These are phyloP conservation scores for Cliona cf. orientalis DNA, from an alignment of 37 sponge, comb jelly and placozoan species.

Conservation along the genomic window DNA sequence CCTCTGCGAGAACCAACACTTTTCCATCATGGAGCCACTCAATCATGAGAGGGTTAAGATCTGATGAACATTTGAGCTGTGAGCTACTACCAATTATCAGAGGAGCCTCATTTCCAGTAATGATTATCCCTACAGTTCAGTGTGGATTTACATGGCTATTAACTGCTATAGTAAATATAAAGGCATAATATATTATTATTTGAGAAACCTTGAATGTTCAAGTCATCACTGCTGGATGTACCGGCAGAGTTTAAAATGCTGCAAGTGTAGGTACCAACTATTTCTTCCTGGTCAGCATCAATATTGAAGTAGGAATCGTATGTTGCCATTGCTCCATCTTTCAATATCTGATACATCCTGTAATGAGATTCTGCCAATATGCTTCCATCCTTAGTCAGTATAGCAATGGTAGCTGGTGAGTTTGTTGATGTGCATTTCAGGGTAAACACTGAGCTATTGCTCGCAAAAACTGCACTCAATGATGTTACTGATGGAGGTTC, in stretches of 20 bases:
- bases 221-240: neutral
- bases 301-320: neutral
- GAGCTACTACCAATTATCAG: neutral
- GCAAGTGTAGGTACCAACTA: conserved; percentile 14
- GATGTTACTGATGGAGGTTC: too few species aligned
- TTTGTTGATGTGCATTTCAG: conserved; percentile 13
- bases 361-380: neutral
- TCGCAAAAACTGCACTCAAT: too few species aligned
- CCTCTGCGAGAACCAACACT: too few species aligned
- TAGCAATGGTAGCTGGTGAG: conserved; percentile 20
- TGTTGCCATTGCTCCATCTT: conserved; percentile 8
- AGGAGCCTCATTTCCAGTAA: conserved; percentile 6
- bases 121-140: neutral
- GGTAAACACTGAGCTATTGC: conserved; percentile 6
- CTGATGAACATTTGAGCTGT: neutral
- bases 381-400: neutral
- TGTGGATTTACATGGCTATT: neutral
- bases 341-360: neutral
- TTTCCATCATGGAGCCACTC: conserved; percentile 9
- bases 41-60: neutral
- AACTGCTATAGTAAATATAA: too few species aligned
- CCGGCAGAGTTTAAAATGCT: conserved; percentile 8
- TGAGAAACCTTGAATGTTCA: neutral
- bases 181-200: too few species aligned
- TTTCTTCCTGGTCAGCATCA: neutral